Evolutionary conservation across 1,140 invertebrate genomes (phyloP), one percentile per base, ranked within the genome.

Genomic region (Phortica variegata): DNA sequence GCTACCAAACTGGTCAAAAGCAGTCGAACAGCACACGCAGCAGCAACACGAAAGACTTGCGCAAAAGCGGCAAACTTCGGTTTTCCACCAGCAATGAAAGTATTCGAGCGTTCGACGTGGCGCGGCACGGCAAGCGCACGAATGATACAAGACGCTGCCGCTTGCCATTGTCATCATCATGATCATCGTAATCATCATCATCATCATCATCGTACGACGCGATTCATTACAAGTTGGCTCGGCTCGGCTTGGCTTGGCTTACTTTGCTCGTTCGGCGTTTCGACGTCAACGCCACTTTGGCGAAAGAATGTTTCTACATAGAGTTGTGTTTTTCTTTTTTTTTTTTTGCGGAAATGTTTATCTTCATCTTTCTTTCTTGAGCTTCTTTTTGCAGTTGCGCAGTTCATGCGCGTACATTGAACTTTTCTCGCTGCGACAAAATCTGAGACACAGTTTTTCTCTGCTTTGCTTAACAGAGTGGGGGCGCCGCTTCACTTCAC

Each of bases 351-450:
- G 63, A 66, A 66, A 66, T 69, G 54, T 60, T 68, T 56, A 56
- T 56, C 54, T 56, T 52, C 56, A 56, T 56, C 51, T 56, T 47
- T 41, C 36, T 40, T n/a, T 21, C 49, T 29, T 12, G 40, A 47
- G 50, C 47, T 23, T 21, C 48, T 46, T 47, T 15, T 9, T n/a
- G 17, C 33, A 51, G 56, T 59, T 68, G 48, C 68, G 60, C 63
- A 66, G 63, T 66, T 66, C 63, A 66, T 60, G 47, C 51, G 63
- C 62, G 63, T 68, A 50, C 63, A 60, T 66, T 66, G 62, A 66
- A 66, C 62, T 63, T 66, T n/a, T n/a, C n/a, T n/a, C n/a, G n/a
- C n/a, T n/a, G n/a, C n/a, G n/a, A n/a, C n/a, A n/a, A n/a, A n/a
- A n/a, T n/a, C n/a, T n/a, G n/a, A n/a, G n/a, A n/a, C n/a, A n/a